Conservation (phyloP, 1,140 invertebrate genomes). For the Saccostrea glomerata region DNA sequence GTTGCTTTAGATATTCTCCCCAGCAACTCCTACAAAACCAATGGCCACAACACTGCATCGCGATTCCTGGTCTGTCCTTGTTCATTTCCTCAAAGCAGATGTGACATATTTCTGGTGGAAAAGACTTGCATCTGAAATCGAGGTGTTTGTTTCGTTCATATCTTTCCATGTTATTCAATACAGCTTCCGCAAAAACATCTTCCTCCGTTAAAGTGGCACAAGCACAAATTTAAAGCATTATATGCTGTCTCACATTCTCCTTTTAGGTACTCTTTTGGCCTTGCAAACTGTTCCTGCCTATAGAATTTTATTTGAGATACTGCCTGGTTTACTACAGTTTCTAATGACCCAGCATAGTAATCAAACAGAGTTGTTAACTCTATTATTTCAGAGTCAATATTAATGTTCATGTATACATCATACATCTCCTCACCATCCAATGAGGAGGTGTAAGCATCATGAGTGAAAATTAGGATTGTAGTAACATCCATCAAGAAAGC, state of each 20-base stretch:
- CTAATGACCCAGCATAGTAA: not conserved
- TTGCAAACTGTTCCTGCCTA: not conserved
- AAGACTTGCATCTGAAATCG: not conserved
- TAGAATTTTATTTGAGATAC: not conserved
- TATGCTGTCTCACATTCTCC: constrained; percentile 23
- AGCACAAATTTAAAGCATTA: constrained; percentile 29
- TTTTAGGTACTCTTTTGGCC: not conserved
- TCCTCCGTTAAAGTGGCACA: not conserved
- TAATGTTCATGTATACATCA: constrained; percentile 45
- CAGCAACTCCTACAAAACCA: constrained; percentile 70
- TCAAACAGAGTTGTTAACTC: not conserved
- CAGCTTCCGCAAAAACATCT: not conserved
- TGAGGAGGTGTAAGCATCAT: constrained; percentile 26
- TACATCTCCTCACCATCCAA: not conserved
- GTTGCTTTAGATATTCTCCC: constrained; percentile 55
- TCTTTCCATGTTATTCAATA: not conserved
- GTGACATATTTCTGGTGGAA: constrained; percentile 56
- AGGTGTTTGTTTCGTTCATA: not conserved
- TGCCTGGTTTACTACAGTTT: not conserved
- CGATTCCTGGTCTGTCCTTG: constrained; percentile 25
- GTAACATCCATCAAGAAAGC: not conserved
- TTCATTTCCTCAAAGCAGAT: constrained; percentile 56
- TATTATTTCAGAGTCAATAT: not conserved
- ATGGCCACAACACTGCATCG: constrained; percentile 64
- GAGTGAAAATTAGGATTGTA: constrained; percentile 40